A percentile compares a stretch with the other conserved stretches of the same genome.
These are phyloP conservation scores for Troides aeacus DNA, from an alignment of 2,888 invertebrate species.

Conservation along the genomic window DNA sequence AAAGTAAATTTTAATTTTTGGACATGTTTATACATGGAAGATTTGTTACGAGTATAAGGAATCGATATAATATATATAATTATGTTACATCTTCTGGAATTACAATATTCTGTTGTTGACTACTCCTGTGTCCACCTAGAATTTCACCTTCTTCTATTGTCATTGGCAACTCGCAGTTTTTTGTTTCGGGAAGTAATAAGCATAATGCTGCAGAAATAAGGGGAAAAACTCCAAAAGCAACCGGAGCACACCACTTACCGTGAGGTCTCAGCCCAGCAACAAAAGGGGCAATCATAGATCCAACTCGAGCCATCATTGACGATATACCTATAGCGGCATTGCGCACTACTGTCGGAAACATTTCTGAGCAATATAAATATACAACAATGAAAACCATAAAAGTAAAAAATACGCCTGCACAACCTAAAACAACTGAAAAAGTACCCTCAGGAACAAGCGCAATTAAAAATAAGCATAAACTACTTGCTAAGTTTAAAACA, in stretches of 20 bases:
- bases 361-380: slow-evolving; percentile 88
- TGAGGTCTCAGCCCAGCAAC: slow-evolving; percentile 81
- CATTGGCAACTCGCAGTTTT: slow-evolving; percentile 85
- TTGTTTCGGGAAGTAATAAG: slow-evolving; percentile 87
- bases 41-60: not conserved
- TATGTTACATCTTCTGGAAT: slow-evolving; percentile 15
- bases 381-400: slow-evolving; percentile 89
- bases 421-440: slow-evolving; percentile 80
- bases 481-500: slow-evolving; percentile 77
- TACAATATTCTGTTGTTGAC: slow-evolving; percentile 16
- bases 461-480: slow-evolving; percentile 81
- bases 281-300: slow-evolving; percentile 91
- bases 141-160: slow-evolving; percentile 88
- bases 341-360: slow-evolving; percentile 92
- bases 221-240: slow-evolving; percentile 85
- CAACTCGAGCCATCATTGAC: slow-evolving; percentile 91
- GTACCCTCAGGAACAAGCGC: slow-evolving; percentile 73
- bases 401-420: slow-evolving; percentile 87
- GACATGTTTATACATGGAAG: not conserved
- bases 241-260: slow-evolving; percentile 83
- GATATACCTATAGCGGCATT: slow-evolving; percentile 91
- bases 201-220: slow-evolving; percentile 83
- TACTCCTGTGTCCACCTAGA: slow-evolving; percentile 40
- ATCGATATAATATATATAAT: not conserved
- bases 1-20: not conserved